These are phyloP conservation scores for Mirza zaza DNA, from an alignment of 2,113 vertebrate species.

Conservation along the genomic window DNA sequence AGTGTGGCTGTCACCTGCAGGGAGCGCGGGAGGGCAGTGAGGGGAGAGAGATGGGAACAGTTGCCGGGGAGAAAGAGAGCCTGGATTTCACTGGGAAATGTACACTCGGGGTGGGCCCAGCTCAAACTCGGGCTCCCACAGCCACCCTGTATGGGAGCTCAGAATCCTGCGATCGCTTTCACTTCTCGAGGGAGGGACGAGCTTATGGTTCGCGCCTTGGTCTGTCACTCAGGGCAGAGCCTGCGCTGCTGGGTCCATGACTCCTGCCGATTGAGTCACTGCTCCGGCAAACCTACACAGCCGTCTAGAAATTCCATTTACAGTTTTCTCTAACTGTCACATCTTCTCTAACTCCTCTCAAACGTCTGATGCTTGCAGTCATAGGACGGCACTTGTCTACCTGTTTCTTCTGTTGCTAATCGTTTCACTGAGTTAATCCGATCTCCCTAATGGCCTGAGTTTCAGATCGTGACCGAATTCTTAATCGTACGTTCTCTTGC, in stretches of 20 bases:
- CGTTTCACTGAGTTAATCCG: not conserved
- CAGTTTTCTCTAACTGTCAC: not conserved
- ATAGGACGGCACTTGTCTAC: not conserved
- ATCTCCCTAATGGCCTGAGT: not conserved
- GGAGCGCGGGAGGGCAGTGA: not conserved
- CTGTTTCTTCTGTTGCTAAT: not conserved
- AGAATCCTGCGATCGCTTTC: not conserved
- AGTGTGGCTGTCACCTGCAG: rapidly evolving
- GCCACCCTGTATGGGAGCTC: not conserved
- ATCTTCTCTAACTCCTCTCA: slow-evolving; percentile 9
- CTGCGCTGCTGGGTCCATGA: not conserved
- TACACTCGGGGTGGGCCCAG: not conserved
- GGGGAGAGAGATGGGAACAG: not conserved
- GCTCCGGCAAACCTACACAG: not conserved
- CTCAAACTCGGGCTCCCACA: not conserved
- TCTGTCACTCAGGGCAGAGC: not conserved
- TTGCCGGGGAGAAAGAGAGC: not conserved
- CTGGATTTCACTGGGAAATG: not conserved
- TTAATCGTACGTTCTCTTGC: not conserved
- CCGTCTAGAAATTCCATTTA: not conserved
- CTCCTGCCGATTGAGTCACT: not conserved
- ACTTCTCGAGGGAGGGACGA: not conserved
- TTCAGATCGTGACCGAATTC: not conserved
- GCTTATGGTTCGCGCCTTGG: not conserved
- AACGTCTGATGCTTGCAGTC: not conserved